Conservation (phyloP, 2,888 invertebrate genomes). For the Meteorus colon region DNA sequence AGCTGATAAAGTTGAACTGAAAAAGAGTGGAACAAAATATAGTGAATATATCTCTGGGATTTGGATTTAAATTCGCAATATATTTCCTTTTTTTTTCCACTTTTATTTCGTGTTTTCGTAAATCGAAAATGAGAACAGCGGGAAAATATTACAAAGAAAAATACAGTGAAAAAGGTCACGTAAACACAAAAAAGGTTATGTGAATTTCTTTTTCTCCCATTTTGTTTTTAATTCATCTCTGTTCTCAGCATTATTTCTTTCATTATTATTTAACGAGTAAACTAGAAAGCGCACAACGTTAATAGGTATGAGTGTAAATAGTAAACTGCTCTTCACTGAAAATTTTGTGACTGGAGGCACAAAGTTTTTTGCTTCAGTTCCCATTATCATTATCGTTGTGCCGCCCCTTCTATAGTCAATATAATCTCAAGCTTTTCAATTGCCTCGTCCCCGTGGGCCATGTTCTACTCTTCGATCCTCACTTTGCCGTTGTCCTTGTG, state of each 20-base stretch:
- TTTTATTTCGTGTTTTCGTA: not conserved
- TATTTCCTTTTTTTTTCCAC: not conserved
- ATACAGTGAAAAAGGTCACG: not conserved
- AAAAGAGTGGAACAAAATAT: slow-evolving; percentile 1
- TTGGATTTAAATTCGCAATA: slow-evolving; percentile 18
- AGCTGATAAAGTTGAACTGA: not conserved
- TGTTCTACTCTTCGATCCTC: slow-evolving; percentile 1
- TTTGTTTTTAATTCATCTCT: not conserved
- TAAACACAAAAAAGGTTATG: not conserved
- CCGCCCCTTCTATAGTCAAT: slow-evolving; percentile 45
- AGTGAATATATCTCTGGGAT: not conserved
- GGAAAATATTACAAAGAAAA: not conserved
- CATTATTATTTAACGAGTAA: not conserved
- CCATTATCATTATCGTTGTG: slow-evolving; percentile 48
- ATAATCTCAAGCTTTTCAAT: slow-evolving; percentile 51
- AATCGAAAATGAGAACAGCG: not conserved
- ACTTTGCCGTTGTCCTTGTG: not conserved
- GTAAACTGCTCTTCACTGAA: not conserved
- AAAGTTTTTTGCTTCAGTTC: slow-evolving; percentile 44
- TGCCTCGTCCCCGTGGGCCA: slow-evolving; percentile 31
- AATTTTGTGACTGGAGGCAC: slow-evolving; percentile 11
- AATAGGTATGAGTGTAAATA: not conserved
- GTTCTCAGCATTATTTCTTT: not conserved
- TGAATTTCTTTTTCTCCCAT: not conserved
- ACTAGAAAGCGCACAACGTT: not conserved